A percentile compares a stretch with the other conserved stretches of the same genome.
Conservation (phyloP, 2,888 invertebrate genomes). For the Drosophila cognata region DNA sequence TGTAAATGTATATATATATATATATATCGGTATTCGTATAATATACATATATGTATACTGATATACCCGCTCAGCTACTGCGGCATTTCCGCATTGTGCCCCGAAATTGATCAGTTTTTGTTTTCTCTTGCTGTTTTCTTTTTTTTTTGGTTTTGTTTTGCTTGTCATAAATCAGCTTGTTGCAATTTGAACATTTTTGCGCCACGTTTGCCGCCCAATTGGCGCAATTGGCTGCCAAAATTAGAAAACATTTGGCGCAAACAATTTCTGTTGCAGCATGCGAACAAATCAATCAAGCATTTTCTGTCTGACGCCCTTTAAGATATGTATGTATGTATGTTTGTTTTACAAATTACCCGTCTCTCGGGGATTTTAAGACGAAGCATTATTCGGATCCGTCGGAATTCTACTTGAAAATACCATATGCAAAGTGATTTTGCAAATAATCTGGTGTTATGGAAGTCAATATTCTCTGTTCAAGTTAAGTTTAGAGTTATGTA, state of each 20-base stretch:
- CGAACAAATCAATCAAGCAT: slow-evolving; percentile 67
- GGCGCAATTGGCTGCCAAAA: slow-evolving; percentile 62
- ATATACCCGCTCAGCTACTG: slow-evolving; percentile 15
- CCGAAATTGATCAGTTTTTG: slow-evolving; percentile 24
- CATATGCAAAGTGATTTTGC: background rate
- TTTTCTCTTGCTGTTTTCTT: background rate
- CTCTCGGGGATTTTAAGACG: background rate
- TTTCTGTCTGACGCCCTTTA: background rate
- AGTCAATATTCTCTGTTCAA: background rate
- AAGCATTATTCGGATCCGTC: background rate
- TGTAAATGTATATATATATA: slow-evolving; percentile 6
- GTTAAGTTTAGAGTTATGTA: background rate
- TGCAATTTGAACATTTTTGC: slow-evolving; percentile 63
- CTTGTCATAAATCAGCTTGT: slow-evolving; percentile 76
- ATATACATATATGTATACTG: slow-evolving; percentile 3
- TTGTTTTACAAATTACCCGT: background rate
- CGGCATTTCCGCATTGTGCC: slow-evolving; percentile 66
- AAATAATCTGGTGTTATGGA: background rate
- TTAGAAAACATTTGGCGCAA: slow-evolving; percentile 55
- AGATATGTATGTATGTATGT: background rate
- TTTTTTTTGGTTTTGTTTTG: slow-evolving; percentile 11
- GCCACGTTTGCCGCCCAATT: slow-evolving; percentile 59
- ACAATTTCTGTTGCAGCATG: slow-evolving; percentile 23
- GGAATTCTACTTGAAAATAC: background rate
- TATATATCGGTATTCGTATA: background rate